Evolutionary conservation across 2,113 vertebrate species (phyloP).

Genomic region (Pampusana beccarii): DNA sequence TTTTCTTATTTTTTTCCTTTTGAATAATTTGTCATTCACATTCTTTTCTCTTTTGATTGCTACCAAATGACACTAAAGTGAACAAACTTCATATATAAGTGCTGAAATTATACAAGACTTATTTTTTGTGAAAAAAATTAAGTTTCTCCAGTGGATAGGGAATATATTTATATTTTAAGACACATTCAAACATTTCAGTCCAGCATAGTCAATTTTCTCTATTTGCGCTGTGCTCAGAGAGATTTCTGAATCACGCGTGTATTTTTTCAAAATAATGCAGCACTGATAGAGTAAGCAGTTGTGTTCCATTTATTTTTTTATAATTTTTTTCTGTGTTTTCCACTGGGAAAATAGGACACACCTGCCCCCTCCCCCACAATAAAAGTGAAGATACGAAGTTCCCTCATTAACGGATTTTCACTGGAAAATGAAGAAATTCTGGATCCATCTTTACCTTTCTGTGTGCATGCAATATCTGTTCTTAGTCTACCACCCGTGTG

Average conservation of each 20-base stretch:
- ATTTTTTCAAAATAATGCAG: neutral
- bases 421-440: neutral
- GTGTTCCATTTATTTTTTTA: neutral
- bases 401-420: neutral
- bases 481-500: neutral
- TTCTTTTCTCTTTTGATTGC: neutral
- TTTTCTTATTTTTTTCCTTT: neutral
- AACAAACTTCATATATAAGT: neutral
- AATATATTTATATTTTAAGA: neutral
- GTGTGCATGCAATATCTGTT: neutral
- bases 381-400: neutral
- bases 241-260: neutral
- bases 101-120: neutral
- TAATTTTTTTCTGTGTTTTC: neutral
- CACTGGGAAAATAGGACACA: neutral
- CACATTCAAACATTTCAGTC: neutral
- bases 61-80: neutral
- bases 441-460: neutral
- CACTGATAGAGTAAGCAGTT: neutral
- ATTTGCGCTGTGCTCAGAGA: neutral
- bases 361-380: accelerated
- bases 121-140: neutral
- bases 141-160: neutral
- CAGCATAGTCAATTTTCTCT: neutral
- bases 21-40: neutral